A percentile compares a stretch with the other conserved stretches of the same genome.
phyloP scores from a whole-genome alignment of 2,888 invertebrate genomes.

The Eremobia ochroleuca region DNA sequence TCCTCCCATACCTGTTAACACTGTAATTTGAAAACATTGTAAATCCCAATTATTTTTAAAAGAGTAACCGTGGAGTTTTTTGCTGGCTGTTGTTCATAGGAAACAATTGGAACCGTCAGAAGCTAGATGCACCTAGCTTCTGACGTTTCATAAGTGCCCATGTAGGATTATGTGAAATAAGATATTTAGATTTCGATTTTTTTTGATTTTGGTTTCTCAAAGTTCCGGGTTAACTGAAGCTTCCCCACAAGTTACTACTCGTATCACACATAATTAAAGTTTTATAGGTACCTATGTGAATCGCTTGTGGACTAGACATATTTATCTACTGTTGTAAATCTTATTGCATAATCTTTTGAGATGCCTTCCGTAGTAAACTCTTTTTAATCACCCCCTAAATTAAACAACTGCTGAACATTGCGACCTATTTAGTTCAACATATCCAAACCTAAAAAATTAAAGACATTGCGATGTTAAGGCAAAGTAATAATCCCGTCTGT shows the following conservation, averaged over 20 bases:
- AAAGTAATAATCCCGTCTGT: slow-evolving; percentile 1
- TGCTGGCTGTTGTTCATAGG: too few species aligned
- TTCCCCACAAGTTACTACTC: not conserved
- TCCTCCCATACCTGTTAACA: too few species aligned
- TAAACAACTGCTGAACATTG: not conserved
- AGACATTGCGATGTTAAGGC: not conserved
- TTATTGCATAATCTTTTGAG: slow-evolving; percentile 3
- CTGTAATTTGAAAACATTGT: too few species aligned
- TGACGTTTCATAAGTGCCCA: too few species aligned
- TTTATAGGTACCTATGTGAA: not conserved
- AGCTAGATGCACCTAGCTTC: too few species aligned
- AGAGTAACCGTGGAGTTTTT: too few species aligned
- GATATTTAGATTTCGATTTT: too few species aligned
- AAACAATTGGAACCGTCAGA: too few species aligned
- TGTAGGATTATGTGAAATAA: too few species aligned
- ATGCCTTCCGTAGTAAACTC: slow-evolving; percentile 3
- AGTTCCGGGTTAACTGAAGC: not conserved
- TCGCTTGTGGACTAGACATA: not conserved
- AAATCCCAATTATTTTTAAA: too few species aligned
- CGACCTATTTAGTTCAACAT: not conserved
- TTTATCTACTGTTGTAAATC: slow-evolving; percentile 6
- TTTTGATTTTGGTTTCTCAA: not conserved
- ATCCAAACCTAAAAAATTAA: not conserved
- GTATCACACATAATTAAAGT: not conserved
- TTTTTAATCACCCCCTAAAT: slow-evolving; percentile 9